phyloP scores from a whole-genome alignment of 2,888 invertebrate genomes.

The Synanthedon tipuliformis region DNA sequence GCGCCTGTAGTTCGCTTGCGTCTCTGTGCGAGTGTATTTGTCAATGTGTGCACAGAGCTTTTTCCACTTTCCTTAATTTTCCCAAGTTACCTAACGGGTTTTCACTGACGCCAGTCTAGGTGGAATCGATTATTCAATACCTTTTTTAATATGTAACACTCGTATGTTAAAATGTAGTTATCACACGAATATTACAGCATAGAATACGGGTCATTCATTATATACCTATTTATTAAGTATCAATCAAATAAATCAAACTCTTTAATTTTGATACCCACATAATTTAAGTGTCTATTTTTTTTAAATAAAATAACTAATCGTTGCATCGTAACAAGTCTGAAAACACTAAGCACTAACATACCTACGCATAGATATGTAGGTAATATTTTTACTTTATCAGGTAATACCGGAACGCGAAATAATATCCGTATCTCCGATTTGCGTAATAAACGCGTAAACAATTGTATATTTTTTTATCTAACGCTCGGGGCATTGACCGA shows the following conservation, averaged over 20 bases:
- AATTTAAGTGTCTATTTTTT: not conserved
- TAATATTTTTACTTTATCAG: constrained; percentile 1
- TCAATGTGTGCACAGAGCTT: constrained; percentile 35
- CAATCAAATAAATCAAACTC: no score
- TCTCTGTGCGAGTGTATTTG: constrained; percentile 8
- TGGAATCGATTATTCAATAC: no score
- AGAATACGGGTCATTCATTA: no score
- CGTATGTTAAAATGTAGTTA: no score
- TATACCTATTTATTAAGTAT: no score
- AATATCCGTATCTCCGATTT: constrained; percentile 22
- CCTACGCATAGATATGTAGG: not conserved
- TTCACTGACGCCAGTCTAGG: constrained; percentile 17
- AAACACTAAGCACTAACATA: not conserved
- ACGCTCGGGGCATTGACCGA: constrained; percentile 68
- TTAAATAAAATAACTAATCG: not conserved
- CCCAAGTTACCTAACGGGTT: constrained; percentile 58
- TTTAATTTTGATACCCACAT: no score
- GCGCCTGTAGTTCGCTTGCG: constrained; percentile 4
- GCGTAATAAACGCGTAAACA: constrained; percentile 63
- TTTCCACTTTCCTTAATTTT: constrained; percentile 65
- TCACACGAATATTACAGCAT: no score
- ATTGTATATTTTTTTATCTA: constrained; percentile 63
- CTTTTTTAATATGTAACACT: no score
- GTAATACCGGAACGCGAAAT: constrained; percentile 14
- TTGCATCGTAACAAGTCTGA: not conserved